phyloP scores from a whole-genome alignment of 2,113 vertebrate genomes.

The Castor canadensis region DNA sequence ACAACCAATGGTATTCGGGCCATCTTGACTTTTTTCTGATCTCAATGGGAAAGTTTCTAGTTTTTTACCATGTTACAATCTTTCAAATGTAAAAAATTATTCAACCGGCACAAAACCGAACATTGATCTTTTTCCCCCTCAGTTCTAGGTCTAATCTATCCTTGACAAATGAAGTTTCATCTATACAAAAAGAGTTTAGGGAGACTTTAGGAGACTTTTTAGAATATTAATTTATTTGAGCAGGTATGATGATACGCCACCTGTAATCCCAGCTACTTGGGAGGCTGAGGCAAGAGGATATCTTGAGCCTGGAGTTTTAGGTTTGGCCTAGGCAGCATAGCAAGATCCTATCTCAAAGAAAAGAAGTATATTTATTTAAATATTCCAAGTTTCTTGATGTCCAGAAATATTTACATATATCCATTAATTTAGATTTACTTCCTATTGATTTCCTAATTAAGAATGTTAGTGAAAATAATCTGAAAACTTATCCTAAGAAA shows the following conservation, averaged over 20 bases:
- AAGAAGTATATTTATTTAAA: neutral
- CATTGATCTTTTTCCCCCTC: neutral
- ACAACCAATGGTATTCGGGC: neutral
- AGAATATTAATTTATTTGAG: neutral
- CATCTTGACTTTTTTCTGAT: too few relatives aligned
- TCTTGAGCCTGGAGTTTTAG: neutral
- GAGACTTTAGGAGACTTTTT: neutral
- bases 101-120: neutral
- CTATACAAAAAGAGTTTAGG: neutral
- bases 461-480: neutral
- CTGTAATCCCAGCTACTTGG: neutral
- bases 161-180: neutral
- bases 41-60: too few relatives aligned
- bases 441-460: constrained; percentile 21
- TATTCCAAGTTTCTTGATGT: neutral
- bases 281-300: neutral
- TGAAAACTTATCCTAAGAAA: neutral
- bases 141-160: neutral
- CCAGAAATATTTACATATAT: neutral
- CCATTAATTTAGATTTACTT: neutral
- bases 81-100: neutral
- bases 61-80: neutral
- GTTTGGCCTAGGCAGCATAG: neutral
- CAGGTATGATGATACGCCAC: neutral
- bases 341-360: neutral